phyloP scores from a whole-genome alignment of 2,113 vertebrate genomes.

The Hippocampus comes region DNA sequence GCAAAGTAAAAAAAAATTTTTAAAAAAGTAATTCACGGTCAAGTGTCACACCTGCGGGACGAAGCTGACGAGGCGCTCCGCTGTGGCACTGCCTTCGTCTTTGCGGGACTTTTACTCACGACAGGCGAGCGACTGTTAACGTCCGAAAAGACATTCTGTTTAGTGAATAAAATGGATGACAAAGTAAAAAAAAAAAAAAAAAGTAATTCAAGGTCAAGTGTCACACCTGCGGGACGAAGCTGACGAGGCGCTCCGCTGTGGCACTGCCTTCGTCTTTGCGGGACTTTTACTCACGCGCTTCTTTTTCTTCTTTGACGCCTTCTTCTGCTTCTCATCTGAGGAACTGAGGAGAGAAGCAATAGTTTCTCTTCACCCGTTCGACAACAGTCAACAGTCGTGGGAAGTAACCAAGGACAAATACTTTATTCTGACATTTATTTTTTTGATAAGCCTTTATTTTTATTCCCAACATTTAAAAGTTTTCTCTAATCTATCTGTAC shows the following conservation, averaged over 20 bases:
- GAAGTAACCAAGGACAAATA: neutral
- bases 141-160: neutral
- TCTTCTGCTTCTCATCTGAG: slow-evolving; percentile 61
- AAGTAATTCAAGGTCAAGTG: neutral
- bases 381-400: neutral
- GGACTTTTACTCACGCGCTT: slow-evolving; percentile 50
- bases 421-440: too few relatives aligned
- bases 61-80: slow-evolving; percentile 64
- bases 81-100: slow-evolving; percentile 36
- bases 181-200: too few relatives aligned
- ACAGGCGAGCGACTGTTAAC: slow-evolving; percentile 58
- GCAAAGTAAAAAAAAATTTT: too few relatives aligned
- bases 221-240: slow-evolving; percentile 63
- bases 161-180: neutral
- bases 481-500: too few relatives aligned
- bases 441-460: too few relatives aligned
- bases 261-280: slow-evolving; percentile 43
- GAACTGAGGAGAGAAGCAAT: slow-evolving; percentile 40
- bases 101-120: slow-evolving; percentile 48
- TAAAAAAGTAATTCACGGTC: neutral
- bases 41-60: slow-evolving; percentile 54
- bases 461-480: too few relatives aligned
- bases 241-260: slow-evolving; percentile 57
- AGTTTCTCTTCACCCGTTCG: neutral
- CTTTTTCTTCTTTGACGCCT: slow-evolving; percentile 58